Conservation (phyloP, 2,797 vertebrate species). For the Hyperoplus immaculatus region DNA sequence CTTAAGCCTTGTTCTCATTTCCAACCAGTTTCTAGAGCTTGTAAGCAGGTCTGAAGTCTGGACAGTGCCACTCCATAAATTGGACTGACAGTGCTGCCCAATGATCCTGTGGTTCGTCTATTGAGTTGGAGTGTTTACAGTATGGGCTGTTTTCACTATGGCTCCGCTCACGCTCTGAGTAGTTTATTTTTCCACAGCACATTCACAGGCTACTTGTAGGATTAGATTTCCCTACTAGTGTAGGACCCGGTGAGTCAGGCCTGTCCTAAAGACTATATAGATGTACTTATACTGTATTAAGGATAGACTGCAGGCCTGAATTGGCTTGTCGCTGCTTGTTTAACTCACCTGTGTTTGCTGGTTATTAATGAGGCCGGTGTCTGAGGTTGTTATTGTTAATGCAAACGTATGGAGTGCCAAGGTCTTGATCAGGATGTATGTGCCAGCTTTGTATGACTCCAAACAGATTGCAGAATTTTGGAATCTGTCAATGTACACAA, state of each 20-base stretch:
- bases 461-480: constrained; percentile 3
- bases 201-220: constrained; percentile 63
- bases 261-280: constrained; percentile 64
- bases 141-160: constrained; percentile 63
- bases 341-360: constrained; percentile 52
- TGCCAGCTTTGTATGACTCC: constrained; percentile 23
- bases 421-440: constrained; percentile 35
- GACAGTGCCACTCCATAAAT: constrained; percentile 36
- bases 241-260: constrained; percentile 49
- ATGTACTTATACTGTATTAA: constrained; percentile 64
- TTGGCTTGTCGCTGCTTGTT: constrained; percentile 54
- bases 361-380: constrained; percentile 58
- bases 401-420: constrained; percentile 35
- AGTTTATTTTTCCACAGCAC: constrained; percentile 76
- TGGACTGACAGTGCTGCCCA: constrained; percentile 23
- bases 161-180: constrained; percentile 54
- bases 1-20: constrained; percentile 9
- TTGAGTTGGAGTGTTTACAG: constrained; percentile 71
- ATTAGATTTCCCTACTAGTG: constrained; percentile 66
- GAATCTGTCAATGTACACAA: background rate
- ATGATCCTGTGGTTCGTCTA: constrained; percentile 56
- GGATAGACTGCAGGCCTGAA: constrained; percentile 50
- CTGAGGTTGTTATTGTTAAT: constrained; percentile 44
- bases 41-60: constrained; percentile 21
- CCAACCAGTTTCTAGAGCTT: constrained; percentile 5